A percentile compares a stretch with the other conserved stretches of the same genome.
Conservation (phyloP, 1,140 invertebrate genomes). For the Drosophila pruinosa region DNA sequence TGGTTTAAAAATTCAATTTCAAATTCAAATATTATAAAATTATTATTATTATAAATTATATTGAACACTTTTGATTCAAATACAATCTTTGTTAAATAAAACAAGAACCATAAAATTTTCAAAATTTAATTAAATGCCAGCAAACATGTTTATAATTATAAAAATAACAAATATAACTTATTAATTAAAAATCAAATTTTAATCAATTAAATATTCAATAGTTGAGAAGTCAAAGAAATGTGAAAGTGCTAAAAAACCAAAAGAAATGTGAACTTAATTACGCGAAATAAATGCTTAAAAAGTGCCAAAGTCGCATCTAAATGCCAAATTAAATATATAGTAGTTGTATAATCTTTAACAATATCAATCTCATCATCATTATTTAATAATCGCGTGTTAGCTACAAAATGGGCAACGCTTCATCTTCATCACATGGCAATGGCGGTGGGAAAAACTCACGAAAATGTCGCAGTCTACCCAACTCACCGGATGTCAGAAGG, state of each 20-base stretch:
- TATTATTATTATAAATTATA: too few species aligned
- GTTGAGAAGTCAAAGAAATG: neutral
- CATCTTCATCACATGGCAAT: constrained; percentile 70
- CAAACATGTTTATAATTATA: too few species aligned
- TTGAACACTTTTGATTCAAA: too few species aligned
- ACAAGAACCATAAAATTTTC: too few species aligned
- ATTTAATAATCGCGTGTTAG: neutral
- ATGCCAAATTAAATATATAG: constrained; percentile 70
- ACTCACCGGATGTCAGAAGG: constrained; percentile 87
- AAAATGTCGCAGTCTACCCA: constrained; percentile 86
- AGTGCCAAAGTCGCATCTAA: constrained; percentile 63
- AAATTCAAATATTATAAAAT: too few species aligned
- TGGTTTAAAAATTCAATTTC: too few species aligned
- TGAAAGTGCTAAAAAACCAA: constrained; percentile 4
- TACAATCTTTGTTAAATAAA: too few species aligned
- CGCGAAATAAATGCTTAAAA: constrained; percentile 17
- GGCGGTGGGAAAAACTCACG: constrained; percentile 73
- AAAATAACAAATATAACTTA: neutral
- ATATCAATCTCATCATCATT: constrained; percentile 12
- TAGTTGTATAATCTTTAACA: constrained; percentile 24
- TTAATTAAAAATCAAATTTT: neutral
- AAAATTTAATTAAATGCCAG: too few species aligned
- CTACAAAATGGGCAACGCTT: constrained; percentile 85
- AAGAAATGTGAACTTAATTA: constrained; percentile 17
- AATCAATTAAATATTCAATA: neutral